Evolutionary conservation across 2,888 invertebrate genomes (phyloP).

Genomic region (Odontocerum albicorne): DNA sequence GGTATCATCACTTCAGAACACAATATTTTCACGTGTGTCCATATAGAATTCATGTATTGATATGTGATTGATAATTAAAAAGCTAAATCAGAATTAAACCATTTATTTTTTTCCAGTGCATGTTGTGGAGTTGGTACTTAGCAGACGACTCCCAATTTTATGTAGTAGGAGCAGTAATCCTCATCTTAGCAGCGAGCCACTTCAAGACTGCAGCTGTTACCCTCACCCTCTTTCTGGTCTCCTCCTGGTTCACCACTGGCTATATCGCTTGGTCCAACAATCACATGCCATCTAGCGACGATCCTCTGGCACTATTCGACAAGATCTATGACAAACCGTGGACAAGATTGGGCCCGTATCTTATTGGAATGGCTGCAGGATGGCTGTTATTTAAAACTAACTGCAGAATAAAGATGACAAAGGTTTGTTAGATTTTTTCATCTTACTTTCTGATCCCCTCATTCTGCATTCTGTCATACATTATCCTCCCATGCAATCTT

Average conservation of each 20-base stretch:
- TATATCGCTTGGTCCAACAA: slow-evolving; percentile 78
- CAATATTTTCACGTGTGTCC: too few species aligned
- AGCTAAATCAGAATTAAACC: too few species aligned
- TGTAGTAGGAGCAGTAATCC: slow-evolving; percentile 75
- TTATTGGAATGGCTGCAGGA: slow-evolving; percentile 82
- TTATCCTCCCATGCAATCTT: too few species aligned
- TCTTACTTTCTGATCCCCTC: too few species aligned
- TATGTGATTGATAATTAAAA: too few species aligned
- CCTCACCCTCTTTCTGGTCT: slow-evolving; percentile 66
- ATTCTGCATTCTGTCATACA: too few species aligned
- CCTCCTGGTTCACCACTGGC: slow-evolving; percentile 79
- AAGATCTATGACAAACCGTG: slow-evolving; percentile 90
- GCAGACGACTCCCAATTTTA: slow-evolving; percentile 89
- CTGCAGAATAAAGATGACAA: slow-evolving; percentile 73
- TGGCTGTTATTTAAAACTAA: slow-evolving; percentile 83
- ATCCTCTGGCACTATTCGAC: slow-evolving; percentile 82
- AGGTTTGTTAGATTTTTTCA: too few species aligned
- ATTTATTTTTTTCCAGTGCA: slow-evolving; percentile 69
- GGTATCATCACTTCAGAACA: too few species aligned
- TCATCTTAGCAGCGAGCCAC: slow-evolving; percentile 80
- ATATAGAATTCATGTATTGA: too few species aligned
- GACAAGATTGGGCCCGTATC: slow-evolving; percentile 82
- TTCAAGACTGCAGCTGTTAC: slow-evolving; percentile 74
- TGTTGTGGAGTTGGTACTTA: slow-evolving; percentile 91
- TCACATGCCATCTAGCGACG: slow-evolving; percentile 77